Evolutionary conservation across 2,113 vertebrate species (phyloP).

Genomic region (Python bivittatus): DNA sequence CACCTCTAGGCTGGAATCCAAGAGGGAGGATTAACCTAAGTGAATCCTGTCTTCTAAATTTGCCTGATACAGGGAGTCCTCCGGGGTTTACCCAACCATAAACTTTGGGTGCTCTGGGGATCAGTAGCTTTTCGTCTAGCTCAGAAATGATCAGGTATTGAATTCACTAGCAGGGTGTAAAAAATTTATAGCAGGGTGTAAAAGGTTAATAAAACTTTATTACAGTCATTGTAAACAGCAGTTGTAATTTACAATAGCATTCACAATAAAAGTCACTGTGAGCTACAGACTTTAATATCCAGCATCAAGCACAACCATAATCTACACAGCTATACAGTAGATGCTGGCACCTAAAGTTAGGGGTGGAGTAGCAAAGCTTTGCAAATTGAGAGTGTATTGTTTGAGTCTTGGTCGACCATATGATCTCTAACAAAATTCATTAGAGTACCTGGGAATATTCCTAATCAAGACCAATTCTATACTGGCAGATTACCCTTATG

Average conservation of each 20-base stretch:
- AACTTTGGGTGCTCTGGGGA: neutral
- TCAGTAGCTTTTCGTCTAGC: neutral
- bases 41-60: neutral
- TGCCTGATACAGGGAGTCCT: neutral
- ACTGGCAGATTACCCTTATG: neutral
- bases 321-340: neutral
- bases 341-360: neutral
- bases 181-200: neutral
- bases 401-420: neutral
- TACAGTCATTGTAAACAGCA: neutral
- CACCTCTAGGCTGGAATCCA: neutral
- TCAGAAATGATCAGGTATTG: neutral
- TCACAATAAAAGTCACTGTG: neutral
- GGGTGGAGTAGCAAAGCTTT: neutral
- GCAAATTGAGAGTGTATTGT: neutral
- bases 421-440: neutral
- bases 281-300: neutral
- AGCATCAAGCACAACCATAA: neutral
- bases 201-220: neutral
- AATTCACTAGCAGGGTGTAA: neutral
- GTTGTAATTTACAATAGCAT: neutral
- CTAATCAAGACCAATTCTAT: neutral
- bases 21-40: neutral
- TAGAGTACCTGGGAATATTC: neutral
- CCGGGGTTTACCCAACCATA: neutral